phyloP scores from a whole-genome alignment of 2,113 vertebrate genomes.

The Alethe diademata region DNA sequence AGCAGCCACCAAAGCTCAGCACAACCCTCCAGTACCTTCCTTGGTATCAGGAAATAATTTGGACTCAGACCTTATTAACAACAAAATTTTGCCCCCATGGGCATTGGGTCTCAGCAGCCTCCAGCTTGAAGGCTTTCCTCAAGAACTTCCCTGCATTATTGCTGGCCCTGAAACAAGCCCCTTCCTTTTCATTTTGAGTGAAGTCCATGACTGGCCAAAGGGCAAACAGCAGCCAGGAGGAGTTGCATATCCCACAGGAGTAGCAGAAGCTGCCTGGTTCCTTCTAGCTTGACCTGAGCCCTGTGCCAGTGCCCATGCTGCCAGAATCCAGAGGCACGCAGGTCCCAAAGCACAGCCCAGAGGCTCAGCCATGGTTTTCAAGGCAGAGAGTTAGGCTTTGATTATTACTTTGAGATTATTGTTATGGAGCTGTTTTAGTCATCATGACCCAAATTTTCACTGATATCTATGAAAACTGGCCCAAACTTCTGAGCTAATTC shows the following conservation, averaged over 20 bases:
- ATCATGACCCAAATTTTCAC: neutral
- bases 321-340: accelerated
- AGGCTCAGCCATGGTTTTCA: neutral
- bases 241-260: neutral
- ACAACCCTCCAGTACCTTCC: neutral
- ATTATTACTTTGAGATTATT: conserved; percentile 1
- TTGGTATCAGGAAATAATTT: neutral
- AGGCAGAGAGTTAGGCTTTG: neutral
- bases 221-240: neutral
- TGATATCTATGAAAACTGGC: neutral
- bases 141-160: neutral
- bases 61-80: neutral
- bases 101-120: neutral
- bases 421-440: neutral
- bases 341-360: neutral
- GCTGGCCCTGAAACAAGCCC: neutral
- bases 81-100: neutral
- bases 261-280: neutral
- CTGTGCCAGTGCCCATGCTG: accelerated
- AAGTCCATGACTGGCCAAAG: neutral
- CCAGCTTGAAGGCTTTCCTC: neutral
- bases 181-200: neutral
- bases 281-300: accelerated
- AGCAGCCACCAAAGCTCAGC: neutral
- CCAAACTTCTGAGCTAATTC: neutral